A percentile compares a stretch with the other conserved stretches of the same genome.
Evolutionary conservation across 1,140 invertebrate species (phyloP).

Genomic region (Drosophila mayri): DNA sequence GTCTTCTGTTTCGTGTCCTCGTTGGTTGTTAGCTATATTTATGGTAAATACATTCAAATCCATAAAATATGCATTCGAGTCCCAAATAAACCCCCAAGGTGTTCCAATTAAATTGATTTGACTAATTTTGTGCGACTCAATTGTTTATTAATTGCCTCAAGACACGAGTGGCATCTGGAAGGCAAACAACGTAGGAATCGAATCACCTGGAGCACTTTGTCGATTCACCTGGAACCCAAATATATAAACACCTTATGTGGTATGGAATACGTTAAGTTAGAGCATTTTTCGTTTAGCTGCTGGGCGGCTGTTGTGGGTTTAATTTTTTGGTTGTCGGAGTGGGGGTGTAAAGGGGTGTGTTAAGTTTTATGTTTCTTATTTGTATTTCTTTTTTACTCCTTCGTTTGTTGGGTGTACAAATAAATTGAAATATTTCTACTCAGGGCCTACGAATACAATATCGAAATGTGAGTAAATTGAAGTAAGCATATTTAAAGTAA

Average conservation of each 20-base stretch:
- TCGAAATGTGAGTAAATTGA: conserved; percentile 48
- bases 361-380: not conserved
- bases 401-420: conserved; percentile 33
- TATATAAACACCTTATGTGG: conserved; percentile 12
- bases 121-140: too few species aligned
- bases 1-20: conserved; percentile 12
- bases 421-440: conserved; percentile 44
- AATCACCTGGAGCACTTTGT: not conserved
- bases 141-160: too few species aligned
- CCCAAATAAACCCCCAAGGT: not conserved
- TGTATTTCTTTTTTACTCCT: not conserved
- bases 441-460: conserved; percentile 49
- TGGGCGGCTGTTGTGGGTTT: conserved; percentile 24
- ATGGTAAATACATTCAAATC: conserved; percentile 42
- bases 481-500: conserved; percentile 50
- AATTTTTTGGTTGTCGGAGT: not conserved
- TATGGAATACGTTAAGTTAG: conserved; percentile 12
- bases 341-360: not conserved
- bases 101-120: not conserved
- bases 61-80: conserved; percentile 14
- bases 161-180: too few species aligned
- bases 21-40: conserved; percentile 32
- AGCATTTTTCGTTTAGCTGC: conserved; percentile 16
- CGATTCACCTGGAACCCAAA: not conserved
- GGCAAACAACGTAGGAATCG: too few species aligned